These are phyloP conservation scores for Ichneumoninae sp. DNA, from an alignment of 2,888 invertebrate genomes.

Conservation along the genomic window DNA sequence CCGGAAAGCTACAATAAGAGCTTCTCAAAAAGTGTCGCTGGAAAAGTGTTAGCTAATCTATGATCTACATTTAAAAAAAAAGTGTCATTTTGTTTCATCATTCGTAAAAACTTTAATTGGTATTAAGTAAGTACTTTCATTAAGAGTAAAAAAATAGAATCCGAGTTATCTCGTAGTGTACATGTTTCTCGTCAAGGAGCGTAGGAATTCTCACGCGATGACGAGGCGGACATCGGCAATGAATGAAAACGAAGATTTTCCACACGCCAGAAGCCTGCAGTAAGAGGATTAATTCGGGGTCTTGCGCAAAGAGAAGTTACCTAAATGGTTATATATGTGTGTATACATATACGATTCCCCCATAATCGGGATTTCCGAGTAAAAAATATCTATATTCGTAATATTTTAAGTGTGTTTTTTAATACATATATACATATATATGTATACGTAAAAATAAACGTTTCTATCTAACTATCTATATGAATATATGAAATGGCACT, in stretches of 20 bases:
- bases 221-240: conserved; percentile 19
- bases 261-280: conserved; percentile 28
- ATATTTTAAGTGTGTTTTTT: no score
- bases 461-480: no score
- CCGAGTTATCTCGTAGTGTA: neutral
- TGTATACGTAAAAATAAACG: no score
- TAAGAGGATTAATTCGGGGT: conserved; percentile 39
- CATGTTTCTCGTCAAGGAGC: conserved; percentile 1
- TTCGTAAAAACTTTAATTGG: neutral
- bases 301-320: conserved; percentile 40
- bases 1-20: conserved; percentile 3
- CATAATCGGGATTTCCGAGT: no score
- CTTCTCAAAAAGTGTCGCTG: no score
- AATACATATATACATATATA: no score
- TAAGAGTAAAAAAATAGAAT: neutral
- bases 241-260: conserved; percentile 56
- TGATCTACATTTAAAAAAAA: no score
- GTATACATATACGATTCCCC: neutral
- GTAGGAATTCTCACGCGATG: conserved; percentile 54
- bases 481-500: no score
- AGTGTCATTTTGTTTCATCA: neutral
- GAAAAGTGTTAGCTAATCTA: no score
- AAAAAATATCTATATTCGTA: no score
- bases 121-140: neutral
- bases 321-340: conserved; percentile 25